phyloP scores from a whole-genome alignment of 92 coral and sea anemone genomes.

The Heliopora coerulea region DNA sequence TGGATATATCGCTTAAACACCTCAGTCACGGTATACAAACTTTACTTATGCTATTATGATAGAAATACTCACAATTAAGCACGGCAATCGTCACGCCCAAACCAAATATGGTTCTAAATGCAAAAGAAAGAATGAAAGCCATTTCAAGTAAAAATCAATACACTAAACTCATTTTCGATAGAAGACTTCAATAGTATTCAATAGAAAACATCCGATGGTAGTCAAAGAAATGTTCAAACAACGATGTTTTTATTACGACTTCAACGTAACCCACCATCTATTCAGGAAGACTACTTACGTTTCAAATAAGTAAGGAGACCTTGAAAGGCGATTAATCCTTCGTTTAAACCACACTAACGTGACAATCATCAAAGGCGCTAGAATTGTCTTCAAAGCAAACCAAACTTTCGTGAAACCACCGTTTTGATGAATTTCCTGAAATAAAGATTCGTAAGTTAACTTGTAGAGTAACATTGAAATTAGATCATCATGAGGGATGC shows the following conservation, averaged over 20 bases:
- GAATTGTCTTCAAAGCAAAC: conserved; percentile 85
- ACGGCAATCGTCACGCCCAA: conserved; percentile 14
- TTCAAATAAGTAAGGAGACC: conserved; percentile 74
- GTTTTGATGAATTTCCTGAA: conserved; percentile 97
- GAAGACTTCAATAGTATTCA: no score
- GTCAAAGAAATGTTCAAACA: neutral
- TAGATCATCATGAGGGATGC: no score
- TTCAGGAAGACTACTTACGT: conserved; percentile 52
- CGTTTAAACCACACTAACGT: conserved; percentile 77
- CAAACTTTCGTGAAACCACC: conserved; percentile 90
- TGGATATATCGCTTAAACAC: no score
- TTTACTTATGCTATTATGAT: neutral
- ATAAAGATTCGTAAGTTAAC: conserved; percentile 2
- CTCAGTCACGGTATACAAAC: no score
- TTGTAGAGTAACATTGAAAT: no score
- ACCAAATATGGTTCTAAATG: conserved; percentile 22
- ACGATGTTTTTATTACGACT: neutral
- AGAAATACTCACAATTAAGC: conserved; percentile 19
- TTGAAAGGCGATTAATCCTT: conserved; percentile 62
- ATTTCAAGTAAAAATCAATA: neutral
- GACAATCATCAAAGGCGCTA: conserved; percentile 60
- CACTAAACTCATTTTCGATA: no score
- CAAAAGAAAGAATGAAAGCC: neutral
- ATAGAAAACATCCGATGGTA: no score
- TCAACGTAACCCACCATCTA: neutral